Percentiles rank a stretch among this genome's conserved stretches.
These are phyloP conservation scores for Morpho helenor DNA, from an alignment of 2,888 invertebrate genomes.

Conservation along the genomic window DNA sequence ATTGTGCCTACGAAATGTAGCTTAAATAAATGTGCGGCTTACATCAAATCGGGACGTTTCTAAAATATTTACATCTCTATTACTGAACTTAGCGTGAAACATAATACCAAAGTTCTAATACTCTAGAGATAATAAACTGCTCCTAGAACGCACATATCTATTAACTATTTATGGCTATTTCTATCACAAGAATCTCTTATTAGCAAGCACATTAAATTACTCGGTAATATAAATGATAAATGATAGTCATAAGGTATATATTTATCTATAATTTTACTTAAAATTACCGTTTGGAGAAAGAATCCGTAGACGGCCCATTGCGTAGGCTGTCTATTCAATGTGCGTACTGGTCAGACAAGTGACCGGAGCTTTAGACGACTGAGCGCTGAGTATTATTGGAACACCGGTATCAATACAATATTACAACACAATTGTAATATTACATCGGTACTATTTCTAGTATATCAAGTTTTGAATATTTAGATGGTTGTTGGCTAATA, in stretches of 20 bases:
- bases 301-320: conserved; percentile 23
- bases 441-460: conserved; percentile 15
- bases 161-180: conserved; percentile 17
- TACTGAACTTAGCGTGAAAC: not conserved
- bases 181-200: conserved; percentile 13
- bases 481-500: too few relatives aligned
- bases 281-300: too few relatives aligned
- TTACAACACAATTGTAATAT: conserved; percentile 9
- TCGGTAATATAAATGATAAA: too few relatives aligned
- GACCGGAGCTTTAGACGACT: conserved; percentile 26
- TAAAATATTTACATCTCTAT: not conserved
- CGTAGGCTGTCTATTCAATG: conserved; percentile 33
- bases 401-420: conserved; percentile 7
- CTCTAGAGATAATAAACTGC: not conserved
- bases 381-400: conserved; percentile 26
- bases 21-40: too few relatives aligned
- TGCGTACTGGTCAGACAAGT: conserved; percentile 33
- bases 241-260: not conserved
- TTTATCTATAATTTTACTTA: conserved; percentile 18
- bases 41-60: not conserved
- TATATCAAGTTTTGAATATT: not conserved
- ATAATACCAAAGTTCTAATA: not conserved
- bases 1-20: too few relatives aligned
- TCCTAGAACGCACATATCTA: conserved; percentile 7
- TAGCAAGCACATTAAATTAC: conserved; percentile 1